Evolutionary conservation across 64 coral and sea anemone species (phyloP).

Genomic region (Montipora capricornis): DNA sequence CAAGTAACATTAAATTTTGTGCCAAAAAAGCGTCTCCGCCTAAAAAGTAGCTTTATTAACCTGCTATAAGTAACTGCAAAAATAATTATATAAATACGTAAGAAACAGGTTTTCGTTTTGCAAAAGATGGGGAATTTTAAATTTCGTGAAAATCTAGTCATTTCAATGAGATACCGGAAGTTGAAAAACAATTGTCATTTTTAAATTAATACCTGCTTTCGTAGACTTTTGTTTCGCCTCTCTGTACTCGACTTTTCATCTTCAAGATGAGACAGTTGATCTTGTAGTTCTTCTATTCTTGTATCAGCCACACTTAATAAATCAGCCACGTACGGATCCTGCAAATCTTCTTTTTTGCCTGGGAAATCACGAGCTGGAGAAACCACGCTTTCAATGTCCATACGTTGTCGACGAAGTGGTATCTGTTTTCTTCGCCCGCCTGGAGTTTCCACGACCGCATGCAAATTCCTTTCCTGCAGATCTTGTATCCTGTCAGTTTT

Average conservation of each 20-base stretch:
- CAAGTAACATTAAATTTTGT: neutral
- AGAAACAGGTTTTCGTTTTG: neutral
- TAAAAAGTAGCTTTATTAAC: no score
- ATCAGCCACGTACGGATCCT: constrained; percentile 98
- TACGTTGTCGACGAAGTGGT: constrained; percentile 93
- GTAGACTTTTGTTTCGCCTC: constrained; percentile 95
- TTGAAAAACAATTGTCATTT: neutral
- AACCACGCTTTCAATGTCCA: constrained; percentile 97
- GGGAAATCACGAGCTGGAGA: constrained; percentile 65
- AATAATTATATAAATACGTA: neutral
- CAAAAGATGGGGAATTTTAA: neutral
- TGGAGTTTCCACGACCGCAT: constrained; percentile 97
- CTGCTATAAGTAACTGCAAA: neutral
- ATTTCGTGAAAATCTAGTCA: neutral
- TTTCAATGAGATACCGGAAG: neutral
- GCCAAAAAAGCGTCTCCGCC: neutral
- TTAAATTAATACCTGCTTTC: constrained; percentile 81
- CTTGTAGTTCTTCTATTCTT: constrained; percentile 94
- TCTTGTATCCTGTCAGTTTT: constrained; percentile 96
- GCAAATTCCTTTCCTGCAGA: constrained; percentile 97
- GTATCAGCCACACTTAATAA: constrained; percentile 96
- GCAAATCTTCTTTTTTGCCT: constrained; percentile 56
- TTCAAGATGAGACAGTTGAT: constrained; percentile 63
- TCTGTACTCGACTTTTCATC: constrained; percentile 86
- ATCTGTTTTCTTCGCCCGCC: constrained; percentile 96